Base-by-base conservation (phyloP, 2,113 vertebrate species). In the Climacteris rufus region DNA sequence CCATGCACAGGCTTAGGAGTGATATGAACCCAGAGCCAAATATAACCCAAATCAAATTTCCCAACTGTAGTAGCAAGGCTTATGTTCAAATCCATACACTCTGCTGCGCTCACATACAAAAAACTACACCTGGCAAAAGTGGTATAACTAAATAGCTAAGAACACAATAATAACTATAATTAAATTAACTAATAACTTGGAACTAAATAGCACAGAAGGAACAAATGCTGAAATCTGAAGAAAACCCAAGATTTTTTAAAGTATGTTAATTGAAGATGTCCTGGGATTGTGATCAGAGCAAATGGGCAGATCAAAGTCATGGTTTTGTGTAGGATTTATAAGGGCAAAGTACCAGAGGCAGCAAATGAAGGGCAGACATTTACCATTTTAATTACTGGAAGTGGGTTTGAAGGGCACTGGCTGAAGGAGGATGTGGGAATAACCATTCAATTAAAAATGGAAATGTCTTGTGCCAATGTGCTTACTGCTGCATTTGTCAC, bases 371-470 rank as follows among this genome's bases (percentile, higher is more conserved):
- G 21, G 45, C 87, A 90, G 82, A 44, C 35, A 56, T 56, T 93
- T 57, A 81, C n/a, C 49, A 40, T 87, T 82, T 69, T 87, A 96
- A 92, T 93, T 82, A 76, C 82, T 93, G 85, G 78, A 78, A 90
- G 79, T 39, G 76, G 70, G 53, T 81, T 89, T 3, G 33, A 60
- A 87, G 81, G 72, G 79, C 65, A 47, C 24, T 35, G 61, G 5
- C 42, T 20, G 47, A n/a, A 72, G 65, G 49, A 96, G 91, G 90
- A 94, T 92, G 93, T 94, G 83, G 91, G 91, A 89, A 96, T 40
- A 84, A 72, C 63, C 70, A 70, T 74, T 72, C 85, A 54, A 83
- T 71, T 44, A 52, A 78, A 82, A 68, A 54, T 91, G 70, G 74
- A 78, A 91, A 54, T 35, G 22, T 6, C 63, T 74, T n/a, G 63